These are phyloP conservation scores for Teleopsis dalmanni DNA, from an alignment of 1,140 invertebrate genomes.

Conservation along the genomic window DNA sequence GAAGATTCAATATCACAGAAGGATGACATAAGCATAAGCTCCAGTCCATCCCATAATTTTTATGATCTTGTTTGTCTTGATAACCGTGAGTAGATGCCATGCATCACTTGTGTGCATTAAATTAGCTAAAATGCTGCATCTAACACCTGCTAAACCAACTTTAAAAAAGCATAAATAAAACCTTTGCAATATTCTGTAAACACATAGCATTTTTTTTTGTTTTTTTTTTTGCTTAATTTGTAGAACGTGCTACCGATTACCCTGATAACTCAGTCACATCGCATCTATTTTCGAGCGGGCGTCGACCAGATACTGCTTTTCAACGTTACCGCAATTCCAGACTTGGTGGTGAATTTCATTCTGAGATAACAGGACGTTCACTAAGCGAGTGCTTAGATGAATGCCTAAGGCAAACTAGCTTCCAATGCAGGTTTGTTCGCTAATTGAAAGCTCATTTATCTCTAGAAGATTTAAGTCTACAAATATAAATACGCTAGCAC, in stretches of 20 bases:
- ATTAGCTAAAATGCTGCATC: neutral
- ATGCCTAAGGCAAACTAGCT: constrained; percentile 77
- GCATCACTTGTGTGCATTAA: neutral
- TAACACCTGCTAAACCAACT: neutral
- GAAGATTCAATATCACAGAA: constrained; percentile 82
- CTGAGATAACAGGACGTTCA: constrained; percentile 76
- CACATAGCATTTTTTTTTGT: constrained; percentile 1
- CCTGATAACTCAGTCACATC: constrained; percentile 74
- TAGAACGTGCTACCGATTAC: constrained; percentile 71
- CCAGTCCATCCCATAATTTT: constrained; percentile 71
- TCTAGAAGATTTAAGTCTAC: no score
- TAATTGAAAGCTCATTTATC: no score
- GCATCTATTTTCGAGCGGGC: constrained; percentile 69
- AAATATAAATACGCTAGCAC: no score
- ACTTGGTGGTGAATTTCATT: constrained; percentile 78
- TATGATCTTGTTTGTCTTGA: constrained; percentile 79
- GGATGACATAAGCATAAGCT: constrained; percentile 72
- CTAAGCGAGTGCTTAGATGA: constrained; percentile 83
- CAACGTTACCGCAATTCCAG: constrained; percentile 78
- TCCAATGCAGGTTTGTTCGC: constrained; percentile 60
- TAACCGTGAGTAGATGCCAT: constrained; percentile 63
- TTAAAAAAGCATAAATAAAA: no score
- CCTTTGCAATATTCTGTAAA: no score
- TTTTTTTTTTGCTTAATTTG: neutral
- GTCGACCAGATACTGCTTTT: constrained; percentile 78